Percentiles rank a stretch among this genome's conserved stretches.
These are phyloP conservation scores for Timandra comae DNA, from an alignment of 2,888 invertebrate species.

Conservation along the genomic window DNA sequence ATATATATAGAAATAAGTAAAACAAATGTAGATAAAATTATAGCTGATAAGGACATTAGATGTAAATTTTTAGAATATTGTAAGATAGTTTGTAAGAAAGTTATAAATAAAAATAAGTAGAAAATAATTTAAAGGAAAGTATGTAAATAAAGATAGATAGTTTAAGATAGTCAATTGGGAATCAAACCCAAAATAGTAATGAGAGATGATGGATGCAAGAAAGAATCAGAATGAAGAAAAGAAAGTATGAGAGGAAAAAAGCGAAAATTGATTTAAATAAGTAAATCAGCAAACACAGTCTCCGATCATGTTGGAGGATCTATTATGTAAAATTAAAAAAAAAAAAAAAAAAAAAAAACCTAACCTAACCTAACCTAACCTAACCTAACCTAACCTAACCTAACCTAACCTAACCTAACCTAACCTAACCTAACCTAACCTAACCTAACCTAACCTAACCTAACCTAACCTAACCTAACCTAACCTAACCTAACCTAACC, in stretches of 20 bases:
- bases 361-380: slow-evolving; percentile 6
- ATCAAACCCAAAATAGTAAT: too few relatives aligned
- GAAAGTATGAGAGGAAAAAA: too few relatives aligned
- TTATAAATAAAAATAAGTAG: slow-evolving; percentile 2
- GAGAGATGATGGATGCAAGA: too few relatives aligned
- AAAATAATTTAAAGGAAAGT: not conserved
- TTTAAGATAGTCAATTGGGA: too few relatives aligned
- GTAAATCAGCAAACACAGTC: too few relatives aligned
- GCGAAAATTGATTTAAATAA: too few relatives aligned
- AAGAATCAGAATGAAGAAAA: too few relatives aligned
- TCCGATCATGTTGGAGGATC: too few relatives aligned
- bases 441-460: slow-evolving; percentile 10
- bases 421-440: slow-evolving; percentile 10
- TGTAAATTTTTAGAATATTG: not conserved
- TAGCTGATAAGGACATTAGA: not conserved
- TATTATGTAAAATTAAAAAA: not conserved
- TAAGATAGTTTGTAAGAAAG: not conserved
- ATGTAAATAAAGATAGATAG: not conserved
- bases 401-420: slow-evolving; percentile 10
- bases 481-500: slow-evolving; percentile 10
- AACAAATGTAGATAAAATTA: not conserved
- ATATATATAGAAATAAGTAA: not conserved
- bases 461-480: slow-evolving; percentile 10
- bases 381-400: slow-evolving; percentile 10
- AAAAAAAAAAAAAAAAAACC: not conserved